Base-by-base conservation (phyloP, 2,113 vertebrate genomes). In the Lepus timidus region DNA sequence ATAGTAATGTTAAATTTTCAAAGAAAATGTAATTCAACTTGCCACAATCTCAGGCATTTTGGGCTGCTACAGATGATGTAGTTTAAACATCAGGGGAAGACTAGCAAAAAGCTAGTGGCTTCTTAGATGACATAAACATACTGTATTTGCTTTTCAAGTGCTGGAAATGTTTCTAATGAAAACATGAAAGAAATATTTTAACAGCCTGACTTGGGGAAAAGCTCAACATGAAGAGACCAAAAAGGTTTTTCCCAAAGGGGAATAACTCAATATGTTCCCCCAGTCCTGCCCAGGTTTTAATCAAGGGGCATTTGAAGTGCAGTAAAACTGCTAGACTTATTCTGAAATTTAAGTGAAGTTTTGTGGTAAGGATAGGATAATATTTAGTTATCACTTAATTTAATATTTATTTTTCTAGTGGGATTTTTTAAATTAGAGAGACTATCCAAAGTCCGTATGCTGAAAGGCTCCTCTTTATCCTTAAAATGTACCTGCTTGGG, bases 121-220 rank as follows among this genome's bases (percentile, higher is more conserved):
- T 96, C 93, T 96, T 94, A 87, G 89, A 96, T 94, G 95, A 85
- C 76, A 96, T 96, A 97, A 97, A 97, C 94, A 95, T 89, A 92
- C 81, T 83, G 58, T 90, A 97, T 97, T 97, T 97, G 95, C 87
- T 96, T 97, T 96, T 97, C 91, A 97, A 96, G 94, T 94, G 64
- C 91, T 96, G 67, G 76, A 95, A 97, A 96, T 90, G 80, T 93
- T 95, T 97, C 92, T 93, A 95, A 93, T 71, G 91, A 93, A 96
- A 96, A 96, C 91, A 97, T 74, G 87, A 95, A 95, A 96, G 91
- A 96, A 97, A 96, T 93, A 94, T 88, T 96, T 97, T 89, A 96
- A 95, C 74, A 97, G 94, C 81, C 71, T 87, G 36, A 94, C 84
- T 97, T 95, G 71, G 76, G 73, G 84, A 97, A 94, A 90, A 82